phyloP scores from a whole-genome alignment of 92 coral and sea anemone genomes.

The Phymanthus crucifer region DNA sequence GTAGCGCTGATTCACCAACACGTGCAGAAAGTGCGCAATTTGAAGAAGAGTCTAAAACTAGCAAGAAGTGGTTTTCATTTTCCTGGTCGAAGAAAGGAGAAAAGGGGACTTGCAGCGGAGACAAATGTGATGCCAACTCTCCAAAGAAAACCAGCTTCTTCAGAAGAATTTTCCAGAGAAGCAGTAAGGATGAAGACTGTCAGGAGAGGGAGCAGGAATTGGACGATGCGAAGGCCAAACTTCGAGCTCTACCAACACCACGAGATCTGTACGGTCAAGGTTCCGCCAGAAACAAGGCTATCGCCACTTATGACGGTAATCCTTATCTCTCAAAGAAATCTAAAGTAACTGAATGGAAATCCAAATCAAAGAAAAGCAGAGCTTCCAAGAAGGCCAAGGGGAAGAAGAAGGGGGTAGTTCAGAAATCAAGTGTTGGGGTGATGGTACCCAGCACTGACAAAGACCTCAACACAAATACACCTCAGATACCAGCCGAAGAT shows the following conservation, averaged over 20 bases:
- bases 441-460: not conserved
- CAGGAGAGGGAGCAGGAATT: not conserved
- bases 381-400: not conserved
- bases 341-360: not conserved
- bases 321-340: not conserved
- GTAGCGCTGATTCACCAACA: not conserved
- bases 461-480: not conserved
- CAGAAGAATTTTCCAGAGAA: not conserved
- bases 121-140: not conserved
- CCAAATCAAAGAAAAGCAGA: not conserved
- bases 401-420: not conserved
- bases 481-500: not conserved
- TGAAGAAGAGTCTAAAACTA: not conserved
- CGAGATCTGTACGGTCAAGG: not conserved
- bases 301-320: not conserved
- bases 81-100: constrained; percentile 3
- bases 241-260: too few species aligned
- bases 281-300: not conserved
- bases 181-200: not conserved
- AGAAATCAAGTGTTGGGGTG: not conserved
- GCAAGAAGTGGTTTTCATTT: not conserved
- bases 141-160: not conserved
- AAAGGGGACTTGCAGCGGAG: not conserved
- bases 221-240: not conserved
- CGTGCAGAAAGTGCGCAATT: not conserved